Conservation (phyloP, 2,797 vertebrate genomes). For the Labeo calbasu region DNA sequence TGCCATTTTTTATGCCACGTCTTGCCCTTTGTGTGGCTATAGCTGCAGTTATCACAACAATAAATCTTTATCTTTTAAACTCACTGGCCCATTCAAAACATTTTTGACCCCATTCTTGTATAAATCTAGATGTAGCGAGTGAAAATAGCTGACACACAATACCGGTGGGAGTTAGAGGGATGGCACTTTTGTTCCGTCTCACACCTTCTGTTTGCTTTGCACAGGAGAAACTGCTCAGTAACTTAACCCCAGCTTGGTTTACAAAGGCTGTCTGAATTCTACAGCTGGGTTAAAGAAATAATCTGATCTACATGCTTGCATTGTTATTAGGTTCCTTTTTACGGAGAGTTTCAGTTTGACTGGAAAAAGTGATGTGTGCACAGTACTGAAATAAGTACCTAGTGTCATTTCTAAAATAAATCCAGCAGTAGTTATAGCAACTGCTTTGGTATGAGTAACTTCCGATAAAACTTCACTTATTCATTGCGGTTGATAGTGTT, state of each 20-base stretch:
- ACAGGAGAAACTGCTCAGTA: conserved; percentile 1
- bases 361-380: not conserved
- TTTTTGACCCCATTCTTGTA: not conserved
- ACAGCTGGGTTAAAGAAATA: not conserved
- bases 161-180: not conserved
- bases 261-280: not conserved
- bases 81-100: not conserved
- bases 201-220: conserved; percentile 14
- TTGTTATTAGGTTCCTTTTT: not conserved
- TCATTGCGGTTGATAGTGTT: not conserved
- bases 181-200: not conserved
- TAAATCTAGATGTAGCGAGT: not conserved
- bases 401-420: not conserved
- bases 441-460: conserved; percentile 11
- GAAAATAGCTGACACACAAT: conserved; percentile 8
- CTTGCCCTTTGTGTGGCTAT: not conserved
- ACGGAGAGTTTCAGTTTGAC: not conserved
- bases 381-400: not conserved
- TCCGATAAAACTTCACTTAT: not conserved
- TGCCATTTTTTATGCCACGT: not conserved
- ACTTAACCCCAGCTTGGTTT: not conserved
- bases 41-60: not conserved
- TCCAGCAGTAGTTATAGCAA: not conserved
- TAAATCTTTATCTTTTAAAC: not conserved
- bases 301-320: not conserved